A percentile compares a stretch with the other conserved stretches of the same genome.
Evolutionary conservation across 2,888 invertebrate genomes (phyloP).

Genomic region (Dolomedes plantarius): DNA sequence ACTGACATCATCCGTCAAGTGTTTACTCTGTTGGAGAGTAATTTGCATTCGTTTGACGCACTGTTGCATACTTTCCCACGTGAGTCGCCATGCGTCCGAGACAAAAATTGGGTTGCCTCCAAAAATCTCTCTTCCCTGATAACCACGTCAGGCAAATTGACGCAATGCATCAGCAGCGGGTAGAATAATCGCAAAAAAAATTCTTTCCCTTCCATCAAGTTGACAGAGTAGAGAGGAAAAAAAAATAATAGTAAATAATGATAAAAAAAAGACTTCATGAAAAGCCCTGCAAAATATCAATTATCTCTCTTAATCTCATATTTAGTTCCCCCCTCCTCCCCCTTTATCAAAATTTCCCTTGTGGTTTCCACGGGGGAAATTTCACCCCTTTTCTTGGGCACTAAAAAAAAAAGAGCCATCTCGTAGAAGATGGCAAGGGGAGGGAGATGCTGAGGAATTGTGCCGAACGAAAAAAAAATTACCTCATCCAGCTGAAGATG

Average conservation of each 20-base stretch:
- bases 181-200: background rate
- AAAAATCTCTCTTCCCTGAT: background rate
- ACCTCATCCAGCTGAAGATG: constrained; percentile 31
- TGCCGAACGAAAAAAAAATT: background rate
- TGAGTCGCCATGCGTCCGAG: background rate
- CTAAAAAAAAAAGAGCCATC: background rate
- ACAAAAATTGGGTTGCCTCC: constrained; percentile 5
- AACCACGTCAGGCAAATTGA: constrained; percentile 11
- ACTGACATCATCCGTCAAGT: background rate
- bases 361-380: constrained; percentile 28
- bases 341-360: constrained; percentile 56
- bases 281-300: constrained; percentile 63
- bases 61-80: background rate
- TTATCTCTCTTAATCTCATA: constrained; percentile 63
- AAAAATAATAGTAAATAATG: background rate
- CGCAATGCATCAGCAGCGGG: background rate
- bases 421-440: background rate
- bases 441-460: background rate
- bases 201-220: background rate
- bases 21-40: background rate
- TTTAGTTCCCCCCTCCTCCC: constrained; percentile 2
- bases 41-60: constrained; percentile 5
- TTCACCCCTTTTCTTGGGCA: background rate
- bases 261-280: background rate
- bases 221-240: background rate